Conservation (phyloP, 2,888 invertebrate species). For the Scaptomyza reducta region DNA sequence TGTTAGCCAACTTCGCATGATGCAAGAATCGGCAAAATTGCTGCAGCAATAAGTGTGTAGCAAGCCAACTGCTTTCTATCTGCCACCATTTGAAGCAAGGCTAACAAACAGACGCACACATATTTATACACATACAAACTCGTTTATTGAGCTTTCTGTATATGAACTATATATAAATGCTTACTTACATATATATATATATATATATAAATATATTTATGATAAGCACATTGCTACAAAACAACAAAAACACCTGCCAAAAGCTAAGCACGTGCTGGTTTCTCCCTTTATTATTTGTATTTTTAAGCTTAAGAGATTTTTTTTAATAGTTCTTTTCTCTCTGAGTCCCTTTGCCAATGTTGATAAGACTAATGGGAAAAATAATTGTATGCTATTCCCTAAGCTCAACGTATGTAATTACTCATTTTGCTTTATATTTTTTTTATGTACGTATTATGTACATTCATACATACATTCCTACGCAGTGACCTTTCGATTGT, state of each 20-base stretch:
- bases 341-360: slow-evolving; percentile 1
- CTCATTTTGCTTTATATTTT: background rate
- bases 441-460: background rate
- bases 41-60: slow-evolving; percentile 33
- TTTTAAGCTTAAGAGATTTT: slow-evolving; percentile 14
- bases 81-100: background rate
- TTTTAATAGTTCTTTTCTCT: background rate
- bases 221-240: background rate
- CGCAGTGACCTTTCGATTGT: slow-evolving; percentile 18
- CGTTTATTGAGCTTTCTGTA: background rate
- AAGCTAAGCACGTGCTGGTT: slow-evolving; percentile 18
- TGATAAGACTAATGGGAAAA: slow-evolving; percentile 3
- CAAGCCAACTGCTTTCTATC: background rate
- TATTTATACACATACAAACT: background rate
- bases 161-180: background rate
- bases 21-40: slow-evolving; percentile 63
- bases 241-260: slow-evolving; percentile 9
- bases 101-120: background rate
- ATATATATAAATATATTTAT: background rate
- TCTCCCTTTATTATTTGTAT: slow-evolving; percentile 11
- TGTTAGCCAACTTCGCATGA: slow-evolving; percentile 43
- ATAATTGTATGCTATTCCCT: background rate
- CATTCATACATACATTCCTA: background rate
- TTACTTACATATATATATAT: background rate
- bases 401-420: slow-evolving; percentile 15